Evolutionary conservation across 2,797 vertebrate species (phyloP), one percentile per base, ranked within the genome.

Genomic region (Molothrus aeneus): DNA sequence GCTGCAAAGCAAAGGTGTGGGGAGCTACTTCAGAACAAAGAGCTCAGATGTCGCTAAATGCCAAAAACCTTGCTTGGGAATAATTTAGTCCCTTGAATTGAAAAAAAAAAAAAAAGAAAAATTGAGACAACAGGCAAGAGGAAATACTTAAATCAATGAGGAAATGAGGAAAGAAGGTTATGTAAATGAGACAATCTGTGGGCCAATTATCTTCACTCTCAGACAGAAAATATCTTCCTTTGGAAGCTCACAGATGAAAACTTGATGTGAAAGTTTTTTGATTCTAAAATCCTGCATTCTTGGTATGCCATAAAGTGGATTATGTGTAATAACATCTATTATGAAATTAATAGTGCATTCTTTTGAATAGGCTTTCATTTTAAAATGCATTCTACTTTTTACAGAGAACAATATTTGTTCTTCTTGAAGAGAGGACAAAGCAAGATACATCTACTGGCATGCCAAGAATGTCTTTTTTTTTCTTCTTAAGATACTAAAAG

Each of bases 371-470:
- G 6, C 20, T 74, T 94, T 88, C 3, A 88, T 86, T 94, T 94
- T 71, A 43, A 88, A 86, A 74, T 17, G 26, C 0, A 1, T 78
- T 92, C 69, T 47, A 7, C 7, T 34, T 87, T 91, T 83, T 57
- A 57, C 34, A 85, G 84, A 85, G 57, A 91, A 70, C 47, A 74
- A 45, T 68, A 6, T 38, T 54, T 72, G 32, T 43, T 18, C 22
- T 90, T 86, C n/a, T 40, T 90, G 77, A 92, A 84, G 63, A 86
- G 24, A 79, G 56, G 81, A 85, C n/a, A 95, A 95, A 93, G 59
- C 60, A 87, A 82, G 53, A 82, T 32, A 53, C 19, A 47, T 74
- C 36, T 78, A 61, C 71, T 90, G n/a, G 8, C 29, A 71, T 40
- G 66, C 63, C 70, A 89, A 92, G 28, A 70, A 81, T 8, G 10